These are phyloP conservation scores for Prochilodus magdalenae DNA, from an alignment of 2,113 vertebrate genomes.

Conservation along the genomic window DNA sequence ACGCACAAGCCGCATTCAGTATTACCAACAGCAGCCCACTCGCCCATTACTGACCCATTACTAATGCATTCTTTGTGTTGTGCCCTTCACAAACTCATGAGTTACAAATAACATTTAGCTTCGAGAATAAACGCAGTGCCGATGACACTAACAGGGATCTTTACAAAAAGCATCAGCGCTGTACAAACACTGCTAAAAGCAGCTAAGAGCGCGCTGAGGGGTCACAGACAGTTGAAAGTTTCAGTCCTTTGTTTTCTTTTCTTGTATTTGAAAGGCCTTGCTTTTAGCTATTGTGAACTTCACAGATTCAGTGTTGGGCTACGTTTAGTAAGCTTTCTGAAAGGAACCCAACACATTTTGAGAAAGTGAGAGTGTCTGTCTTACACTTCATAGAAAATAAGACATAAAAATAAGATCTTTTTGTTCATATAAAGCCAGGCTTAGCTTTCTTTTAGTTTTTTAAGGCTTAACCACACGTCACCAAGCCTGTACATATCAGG, in stretches of 20 bases:
- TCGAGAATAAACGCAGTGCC: background rate
- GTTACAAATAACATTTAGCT: background rate
- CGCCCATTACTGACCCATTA: background rate
- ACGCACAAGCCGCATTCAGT: background rate
- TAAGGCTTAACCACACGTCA: too few species aligned
- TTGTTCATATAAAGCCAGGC: too few species aligned
- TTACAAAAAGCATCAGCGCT: background rate
- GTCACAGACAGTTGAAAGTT: background rate
- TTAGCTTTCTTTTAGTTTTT: too few species aligned
- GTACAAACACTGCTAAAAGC: background rate
- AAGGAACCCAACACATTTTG: too few species aligned
- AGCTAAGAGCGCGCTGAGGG: background rate
- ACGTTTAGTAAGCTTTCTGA: too few species aligned
- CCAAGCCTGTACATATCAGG: too few species aligned
- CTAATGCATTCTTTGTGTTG: background rate
- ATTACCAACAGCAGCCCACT: background rate
- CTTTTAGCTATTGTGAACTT: too few species aligned
- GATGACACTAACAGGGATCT: background rate
- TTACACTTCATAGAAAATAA: too few species aligned
- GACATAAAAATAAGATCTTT: too few species aligned
- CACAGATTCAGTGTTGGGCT: too few species aligned
- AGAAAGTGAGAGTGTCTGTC: too few species aligned
- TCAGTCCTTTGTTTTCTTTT: background rate
- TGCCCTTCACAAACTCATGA: background rate
- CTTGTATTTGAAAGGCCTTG: background rate